Evolutionary conservation across 2,888 invertebrate species (phyloP).

Genomic region (Sphinx pinastri): DNA sequence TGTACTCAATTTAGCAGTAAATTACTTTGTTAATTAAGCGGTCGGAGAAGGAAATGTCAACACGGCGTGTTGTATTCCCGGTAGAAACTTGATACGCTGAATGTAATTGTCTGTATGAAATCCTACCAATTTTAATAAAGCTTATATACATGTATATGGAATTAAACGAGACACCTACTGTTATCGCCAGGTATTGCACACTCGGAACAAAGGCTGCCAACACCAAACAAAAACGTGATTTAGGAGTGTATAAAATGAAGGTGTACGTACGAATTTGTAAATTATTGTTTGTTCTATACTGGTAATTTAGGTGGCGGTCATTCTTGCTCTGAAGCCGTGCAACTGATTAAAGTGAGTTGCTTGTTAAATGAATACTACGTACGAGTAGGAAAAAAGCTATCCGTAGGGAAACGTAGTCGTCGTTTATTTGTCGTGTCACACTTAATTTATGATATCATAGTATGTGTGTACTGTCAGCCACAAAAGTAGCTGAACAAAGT

Average conservation of each 20-base stretch:
- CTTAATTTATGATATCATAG: too few species aligned
- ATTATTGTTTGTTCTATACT: constrained; percentile 18
- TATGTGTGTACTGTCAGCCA: too few species aligned
- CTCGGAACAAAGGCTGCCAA: constrained; percentile 64
- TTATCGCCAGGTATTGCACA: constrained; percentile 49
- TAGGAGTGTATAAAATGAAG: constrained; percentile 64
- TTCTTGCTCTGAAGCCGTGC: not conserved
- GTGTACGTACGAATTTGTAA: constrained; percentile 52
- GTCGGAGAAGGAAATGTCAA: constrained; percentile 26
- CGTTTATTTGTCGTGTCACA: too few species aligned
- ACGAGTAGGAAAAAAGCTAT: too few species aligned
- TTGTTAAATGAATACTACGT: too few species aligned
- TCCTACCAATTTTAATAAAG: constrained; percentile 36
- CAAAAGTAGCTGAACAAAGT: too few species aligned
- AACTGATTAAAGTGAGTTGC: too few species aligned
- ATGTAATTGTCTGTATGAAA: constrained; percentile 31
- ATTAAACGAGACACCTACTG: constrained; percentile 37
- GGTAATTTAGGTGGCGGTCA: constrained; percentile 9
- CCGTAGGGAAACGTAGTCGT: too few species aligned
- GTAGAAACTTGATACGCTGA: constrained; percentile 26
- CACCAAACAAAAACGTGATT: constrained; percentile 72
- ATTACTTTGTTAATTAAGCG: constrained; percentile 29
- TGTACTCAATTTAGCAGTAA: constrained; percentile 18
- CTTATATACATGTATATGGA: constrained; percentile 22
- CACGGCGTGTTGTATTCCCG: constrained; percentile 26